Conservation (phyloP, 2,113 vertebrate genomes). For the Mirza zaza region DNA sequence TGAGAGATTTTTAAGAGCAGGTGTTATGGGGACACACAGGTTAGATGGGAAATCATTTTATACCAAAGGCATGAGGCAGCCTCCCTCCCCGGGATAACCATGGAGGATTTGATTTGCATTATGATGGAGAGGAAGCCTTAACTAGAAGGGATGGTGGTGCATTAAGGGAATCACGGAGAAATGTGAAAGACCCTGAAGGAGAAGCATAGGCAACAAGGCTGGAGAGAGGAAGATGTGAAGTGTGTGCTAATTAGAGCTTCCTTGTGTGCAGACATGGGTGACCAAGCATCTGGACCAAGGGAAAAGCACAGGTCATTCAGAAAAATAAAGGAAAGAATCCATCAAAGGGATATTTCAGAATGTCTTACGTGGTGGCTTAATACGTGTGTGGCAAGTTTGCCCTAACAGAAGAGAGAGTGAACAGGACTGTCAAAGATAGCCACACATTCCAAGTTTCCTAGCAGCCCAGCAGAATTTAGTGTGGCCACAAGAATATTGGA, state of each 20-base stretch:
- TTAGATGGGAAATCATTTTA: neutral
- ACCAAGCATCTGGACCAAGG: rapidly evolving
- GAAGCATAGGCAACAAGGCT: neutral
- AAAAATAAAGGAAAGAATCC: neutral
- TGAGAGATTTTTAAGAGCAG: neutral
- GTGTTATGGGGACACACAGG: neutral
- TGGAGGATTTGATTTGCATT: neutral
- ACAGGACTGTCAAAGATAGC: too few species aligned
- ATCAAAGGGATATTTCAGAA: neutral
- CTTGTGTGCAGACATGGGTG: neutral
- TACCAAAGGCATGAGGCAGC: neutral
- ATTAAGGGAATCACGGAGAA: neutral
- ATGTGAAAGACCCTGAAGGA: neutral
- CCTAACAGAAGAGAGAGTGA: neutral
- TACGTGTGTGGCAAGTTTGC: neutral
- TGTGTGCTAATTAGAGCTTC: neutral
- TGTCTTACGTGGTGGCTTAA: rapidly evolving
- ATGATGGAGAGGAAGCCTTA: too few species aligned
- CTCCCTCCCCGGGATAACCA: too few species aligned
- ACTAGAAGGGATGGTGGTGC: neutral
- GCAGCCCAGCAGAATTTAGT: rapidly evolving
- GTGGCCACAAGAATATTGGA: neutral
- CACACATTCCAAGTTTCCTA: rapidly evolving
- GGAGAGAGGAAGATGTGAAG: rapidly evolving
- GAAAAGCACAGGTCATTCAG: neutral